Base-by-base conservation (phyloP, 2,113 vertebrate genomes). In the Spilogale gracilis region DNA sequence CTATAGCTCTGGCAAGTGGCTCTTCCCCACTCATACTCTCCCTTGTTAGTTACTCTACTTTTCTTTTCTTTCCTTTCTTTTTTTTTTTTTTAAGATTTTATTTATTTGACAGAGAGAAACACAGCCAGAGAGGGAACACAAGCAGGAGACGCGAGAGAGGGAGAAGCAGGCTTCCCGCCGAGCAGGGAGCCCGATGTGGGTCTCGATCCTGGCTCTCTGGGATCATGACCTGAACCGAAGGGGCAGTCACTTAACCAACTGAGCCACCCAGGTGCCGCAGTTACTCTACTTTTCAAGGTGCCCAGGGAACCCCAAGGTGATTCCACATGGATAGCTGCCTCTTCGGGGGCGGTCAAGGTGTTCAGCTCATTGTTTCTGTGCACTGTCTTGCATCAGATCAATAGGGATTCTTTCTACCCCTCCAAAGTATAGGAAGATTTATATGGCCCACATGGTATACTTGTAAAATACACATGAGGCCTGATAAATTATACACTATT, bases 401-500 rank as follows among this genome's bases (percentile, higher is more conserved):
- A 81, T 2, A 67, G 60, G 27, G 60, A 91, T 73, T 92, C 50
- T 97, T 91, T 76, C 60, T 45, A 83, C 21, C 48, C 20, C 23
- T 82, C 76, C 60, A 20, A 56, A 85, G 78, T 45, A 73, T 18
- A 85, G n/a, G 93, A 71, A 96, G 88, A 94, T 95, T 97, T 97
- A 89, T 54, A 48, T 52, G 61, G 85, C 21, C 83, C 78, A 96
- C 90, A 82, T 90, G 81, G 76, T 67, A 74, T 58, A 89, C 56
- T 94, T 94, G 52, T 65, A 96, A 97, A 92, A 95, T 96, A 93
- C 91, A 83, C 94, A 92, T 1, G 78, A 97, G 94, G 91, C 60
- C 96, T 96, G 94, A 93, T 97, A 95, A 97, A 95, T 96, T 92
- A 93, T 52, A 79, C 73, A 58, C 82, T 95, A 94, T 96, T 97